Conservation (phyloP, 2,888 invertebrate species). For the Bugula neritina region DNA sequence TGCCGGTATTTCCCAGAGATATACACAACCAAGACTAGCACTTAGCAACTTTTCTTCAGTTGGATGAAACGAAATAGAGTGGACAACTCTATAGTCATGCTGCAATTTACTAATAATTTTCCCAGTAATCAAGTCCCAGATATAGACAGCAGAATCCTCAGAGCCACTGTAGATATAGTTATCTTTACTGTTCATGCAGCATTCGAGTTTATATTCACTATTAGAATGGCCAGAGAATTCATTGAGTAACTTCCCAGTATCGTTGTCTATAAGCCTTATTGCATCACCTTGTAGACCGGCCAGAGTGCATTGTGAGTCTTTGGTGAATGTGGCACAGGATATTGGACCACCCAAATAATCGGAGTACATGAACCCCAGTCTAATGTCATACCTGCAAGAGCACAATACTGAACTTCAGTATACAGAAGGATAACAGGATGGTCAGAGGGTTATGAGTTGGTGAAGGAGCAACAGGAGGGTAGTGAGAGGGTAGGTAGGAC, state of each 20-base stretch:
- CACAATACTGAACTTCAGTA: not conserved
- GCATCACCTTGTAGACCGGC: constrained; percentile 76
- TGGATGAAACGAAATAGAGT: constrained; percentile 78
- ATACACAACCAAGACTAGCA: constrained; percentile 64
- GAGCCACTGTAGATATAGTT: constrained; percentile 83
- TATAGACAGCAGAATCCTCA: constrained; percentile 74
- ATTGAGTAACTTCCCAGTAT: constrained; percentile 61
- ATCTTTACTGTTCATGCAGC: constrained; percentile 75
- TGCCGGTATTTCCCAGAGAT: constrained; percentile 43
- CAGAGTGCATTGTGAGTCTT: constrained; percentile 86
- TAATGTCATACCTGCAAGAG: constrained; percentile 70
- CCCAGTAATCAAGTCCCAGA: constrained; percentile 78
- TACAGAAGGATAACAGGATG: too few relatives aligned
- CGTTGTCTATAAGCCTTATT: constrained; percentile 81
- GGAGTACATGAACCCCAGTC: constrained; percentile 73
- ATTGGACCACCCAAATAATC: constrained; percentile 81
- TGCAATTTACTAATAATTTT: constrained; percentile 54
- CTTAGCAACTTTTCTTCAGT: constrained; percentile 66
- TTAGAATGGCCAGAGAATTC: constrained; percentile 71
- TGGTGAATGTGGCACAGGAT: constrained; percentile 75
- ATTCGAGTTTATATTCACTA: constrained; percentile 78
- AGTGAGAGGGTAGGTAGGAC: too few relatives aligned
- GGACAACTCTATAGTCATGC: constrained; percentile 63
- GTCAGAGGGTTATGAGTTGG: too few relatives aligned
- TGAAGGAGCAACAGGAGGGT: too few relatives aligned